Conservation (phyloP, 2,888 invertebrate species). For the Drosophila niveifrons region DNA sequence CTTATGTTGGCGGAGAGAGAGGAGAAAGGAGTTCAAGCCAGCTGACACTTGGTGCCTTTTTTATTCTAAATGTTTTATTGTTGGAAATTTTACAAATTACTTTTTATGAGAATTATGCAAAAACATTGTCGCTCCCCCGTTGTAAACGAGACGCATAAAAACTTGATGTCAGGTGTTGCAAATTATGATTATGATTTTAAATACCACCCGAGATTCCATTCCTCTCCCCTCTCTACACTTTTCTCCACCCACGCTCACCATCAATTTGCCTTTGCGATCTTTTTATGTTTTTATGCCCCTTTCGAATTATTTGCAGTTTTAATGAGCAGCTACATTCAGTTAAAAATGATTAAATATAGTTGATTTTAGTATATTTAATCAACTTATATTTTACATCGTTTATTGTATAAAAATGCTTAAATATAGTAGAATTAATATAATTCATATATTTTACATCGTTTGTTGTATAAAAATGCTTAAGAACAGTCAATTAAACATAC, state of each 20-base stretch:
- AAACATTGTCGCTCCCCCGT: constrained; percentile 40
- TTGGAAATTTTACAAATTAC: constrained; percentile 65
- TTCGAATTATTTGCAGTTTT: constrained; percentile 5
- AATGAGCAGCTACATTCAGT: constrained; percentile 1
- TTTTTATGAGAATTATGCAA: constrained; percentile 63
- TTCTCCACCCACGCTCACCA: background rate
- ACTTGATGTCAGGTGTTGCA: constrained; percentile 67
- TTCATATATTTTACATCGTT: no score
- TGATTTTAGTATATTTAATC: no score
- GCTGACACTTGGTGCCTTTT: constrained; percentile 57
- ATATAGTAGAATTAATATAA: no score
- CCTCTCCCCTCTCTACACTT: background rate
- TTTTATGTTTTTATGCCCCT: constrained; percentile 8
- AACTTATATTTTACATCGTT: no score
- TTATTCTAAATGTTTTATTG: constrained; percentile 71
- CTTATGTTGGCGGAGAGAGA: background rate
- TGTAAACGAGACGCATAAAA: constrained; percentile 53
- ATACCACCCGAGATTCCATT: constrained; percentile 26
- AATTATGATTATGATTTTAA: constrained; percentile 77
- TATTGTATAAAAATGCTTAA: no score
- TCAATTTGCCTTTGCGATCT: constrained; percentile 23
- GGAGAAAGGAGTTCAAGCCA: background rate
- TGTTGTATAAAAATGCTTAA: no score
- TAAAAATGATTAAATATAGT: background rate
- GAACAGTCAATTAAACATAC: no score